phyloP scores from a whole-genome alignment of 2,888 invertebrate species.

The Synanthedon andrenaeformis region DNA sequence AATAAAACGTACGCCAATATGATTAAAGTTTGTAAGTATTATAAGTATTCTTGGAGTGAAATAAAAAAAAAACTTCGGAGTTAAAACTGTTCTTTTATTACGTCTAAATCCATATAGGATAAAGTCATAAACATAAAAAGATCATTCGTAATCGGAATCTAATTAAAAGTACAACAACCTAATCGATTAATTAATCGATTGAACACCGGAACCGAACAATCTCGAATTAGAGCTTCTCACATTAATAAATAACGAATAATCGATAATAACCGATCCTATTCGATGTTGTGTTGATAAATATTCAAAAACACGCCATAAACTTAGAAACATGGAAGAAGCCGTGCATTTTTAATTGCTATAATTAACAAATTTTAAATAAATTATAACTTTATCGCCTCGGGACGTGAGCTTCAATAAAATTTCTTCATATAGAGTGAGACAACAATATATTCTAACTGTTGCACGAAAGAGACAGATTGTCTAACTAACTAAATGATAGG shows the following conservation, averaged over 20 bases:
- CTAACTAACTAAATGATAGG: too few relatives aligned
- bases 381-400: slow-evolving; percentile 54
- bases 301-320: slow-evolving; percentile 43
- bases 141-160: slow-evolving; percentile 26
- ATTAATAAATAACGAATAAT: slow-evolving; percentile 1
- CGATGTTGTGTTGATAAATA: slow-evolving; percentile 29
- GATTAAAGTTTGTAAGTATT: too few relatives aligned
- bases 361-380: slow-evolving; percentile 58
- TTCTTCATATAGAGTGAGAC: slow-evolving; percentile 18
- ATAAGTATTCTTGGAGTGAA: too few relatives aligned
- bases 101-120: slow-evolving; percentile 5
- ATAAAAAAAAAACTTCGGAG: too few relatives aligned
- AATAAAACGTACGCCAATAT: too few relatives aligned
- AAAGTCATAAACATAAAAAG: slow-evolving; percentile 12
- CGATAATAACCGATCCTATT: slow-evolving; percentile 15
- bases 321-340: slow-evolving; percentile 37
- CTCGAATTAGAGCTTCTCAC: not conserved
- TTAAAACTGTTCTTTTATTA: slow-evolving; percentile 7
- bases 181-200: slow-evolving; percentile 49
- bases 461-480: slow-evolving; percentile 15
- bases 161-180: slow-evolving; percentile 31
- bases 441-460: not conserved
- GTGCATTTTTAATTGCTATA: slow-evolving; percentile 47
- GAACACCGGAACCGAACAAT: not conserved
- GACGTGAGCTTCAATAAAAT: slow-evolving; percentile 39